Conservation (phyloP, 2,113 vertebrate species). For the Sus scrofa region DNA sequence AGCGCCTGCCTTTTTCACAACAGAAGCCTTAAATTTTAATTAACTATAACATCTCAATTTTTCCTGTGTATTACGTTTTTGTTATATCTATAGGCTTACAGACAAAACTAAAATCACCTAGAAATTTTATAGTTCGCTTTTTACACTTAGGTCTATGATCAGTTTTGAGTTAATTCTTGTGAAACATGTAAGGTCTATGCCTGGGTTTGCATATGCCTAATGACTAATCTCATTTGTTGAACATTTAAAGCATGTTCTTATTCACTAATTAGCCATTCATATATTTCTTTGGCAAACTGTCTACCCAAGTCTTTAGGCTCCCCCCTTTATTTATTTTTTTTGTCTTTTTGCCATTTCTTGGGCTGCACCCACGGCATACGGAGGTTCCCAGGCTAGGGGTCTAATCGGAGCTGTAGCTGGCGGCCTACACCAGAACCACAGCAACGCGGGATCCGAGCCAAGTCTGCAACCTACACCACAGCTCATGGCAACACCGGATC, state of each 20-base stretch:
- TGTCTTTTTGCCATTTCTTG: too few relatives aligned
- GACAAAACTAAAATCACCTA: background rate
- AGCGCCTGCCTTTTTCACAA: background rate
- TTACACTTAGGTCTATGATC: background rate
- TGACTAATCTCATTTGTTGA: background rate
- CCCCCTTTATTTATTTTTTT: too few relatives aligned
- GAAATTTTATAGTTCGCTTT: background rate
- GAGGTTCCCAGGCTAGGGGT: too few relatives aligned
- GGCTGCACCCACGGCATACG: too few relatives aligned
- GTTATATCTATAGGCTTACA: background rate
- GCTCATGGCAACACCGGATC: too few relatives aligned
- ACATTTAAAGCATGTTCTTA: background rate
- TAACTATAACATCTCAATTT: background rate
- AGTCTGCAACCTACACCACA: too few relatives aligned
- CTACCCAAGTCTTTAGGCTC: background rate
- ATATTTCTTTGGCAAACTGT: background rate
- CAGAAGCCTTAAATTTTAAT: background rate
- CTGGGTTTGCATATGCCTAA: background rate
- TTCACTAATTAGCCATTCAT: background rate
- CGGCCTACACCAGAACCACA: too few relatives aligned
- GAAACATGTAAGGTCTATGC: background rate
- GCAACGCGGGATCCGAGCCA: too few relatives aligned
- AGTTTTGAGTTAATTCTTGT: background rate
- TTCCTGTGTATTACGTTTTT: background rate
- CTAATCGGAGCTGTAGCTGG: too few relatives aligned